phyloP scores from a whole-genome alignment of 2,888 invertebrate species.

The Epistrophe eligans region DNA sequence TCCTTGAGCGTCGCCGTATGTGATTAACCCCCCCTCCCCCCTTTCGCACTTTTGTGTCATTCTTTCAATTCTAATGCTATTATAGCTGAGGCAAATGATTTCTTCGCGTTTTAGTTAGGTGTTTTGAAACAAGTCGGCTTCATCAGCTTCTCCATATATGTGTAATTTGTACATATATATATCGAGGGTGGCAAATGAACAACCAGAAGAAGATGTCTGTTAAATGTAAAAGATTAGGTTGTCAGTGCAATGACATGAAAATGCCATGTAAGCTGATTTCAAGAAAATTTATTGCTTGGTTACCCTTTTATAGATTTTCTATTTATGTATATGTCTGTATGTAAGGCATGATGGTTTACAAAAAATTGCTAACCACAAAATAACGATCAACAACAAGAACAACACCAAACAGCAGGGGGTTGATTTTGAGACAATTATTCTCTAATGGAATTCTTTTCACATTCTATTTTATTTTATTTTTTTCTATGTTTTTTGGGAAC shows the following conservation, averaged over 20 bases:
- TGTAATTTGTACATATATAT: too few relatives aligned
- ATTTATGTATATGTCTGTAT: not conserved
- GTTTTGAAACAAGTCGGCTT: slow-evolving; percentile 31
- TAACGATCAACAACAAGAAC: not conserved
- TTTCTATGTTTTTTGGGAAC: not conserved
- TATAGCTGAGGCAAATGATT: slow-evolving; percentile 54
- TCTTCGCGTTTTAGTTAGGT: slow-evolving; percentile 48
- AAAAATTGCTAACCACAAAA: slow-evolving; percentile 51
- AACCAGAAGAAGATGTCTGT: slow-evolving; percentile 53
- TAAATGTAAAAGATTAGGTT: slow-evolving; percentile 63
- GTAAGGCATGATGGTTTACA: slow-evolving; percentile 22
- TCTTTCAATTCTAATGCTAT: slow-evolving; percentile 61
- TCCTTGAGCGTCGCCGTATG: not conserved
- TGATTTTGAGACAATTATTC: slow-evolving; percentile 65
- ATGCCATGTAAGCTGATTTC: slow-evolving; percentile 71
- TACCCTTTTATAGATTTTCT: slow-evolving; percentile 60
- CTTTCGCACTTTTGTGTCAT: not conserved
- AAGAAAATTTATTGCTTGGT: slow-evolving; percentile 71
- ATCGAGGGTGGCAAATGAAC: not conserved
- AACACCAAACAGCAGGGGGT: slow-evolving; percentile 27
- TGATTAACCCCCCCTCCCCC: slow-evolving; percentile 20
- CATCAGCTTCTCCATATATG: not conserved
- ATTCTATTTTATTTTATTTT: slow-evolving; percentile 41
- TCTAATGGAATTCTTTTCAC: slow-evolving; percentile 68
- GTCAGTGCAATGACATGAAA: slow-evolving; percentile 73